phyloP scores from a whole-genome alignment of 2,888 invertebrate genomes.

The Chirona hameri region DNA sequence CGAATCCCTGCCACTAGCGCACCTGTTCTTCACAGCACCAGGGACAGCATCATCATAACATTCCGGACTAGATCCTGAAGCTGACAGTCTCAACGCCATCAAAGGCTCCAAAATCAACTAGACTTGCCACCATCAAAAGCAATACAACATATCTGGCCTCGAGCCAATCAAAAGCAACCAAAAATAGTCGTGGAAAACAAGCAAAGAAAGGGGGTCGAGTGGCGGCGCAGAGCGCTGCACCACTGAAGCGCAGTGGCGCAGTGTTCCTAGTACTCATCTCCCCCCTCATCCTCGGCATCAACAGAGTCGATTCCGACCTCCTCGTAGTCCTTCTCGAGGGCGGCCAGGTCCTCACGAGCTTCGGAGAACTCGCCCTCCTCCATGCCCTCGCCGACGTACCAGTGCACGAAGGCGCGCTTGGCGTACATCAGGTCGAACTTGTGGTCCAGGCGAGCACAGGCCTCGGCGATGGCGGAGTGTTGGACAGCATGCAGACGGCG shows the following conservation, averaged over 20 bases:
- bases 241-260: not conserved
- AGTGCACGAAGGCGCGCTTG: slow-evolving; percentile 83
- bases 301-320: slow-evolving; percentile 44
- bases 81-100: not conserved
- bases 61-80: not conserved
- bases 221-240: not conserved
- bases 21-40: not conserved
- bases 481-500: slow-evolving; percentile 61
- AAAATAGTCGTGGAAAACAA: not conserved
- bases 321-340: slow-evolving; percentile 43
- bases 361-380: slow-evolving; percentile 87
- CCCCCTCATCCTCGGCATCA: slow-evolving; percentile 39
- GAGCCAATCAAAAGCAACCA: not conserved
- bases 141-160: not conserved
- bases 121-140: too few species aligned
- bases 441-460: slow-evolving; percentile 72
- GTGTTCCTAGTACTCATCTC: slow-evolving; percentile 36
- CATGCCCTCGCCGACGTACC: slow-evolving; percentile 76
- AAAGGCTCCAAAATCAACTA: too few species aligned
- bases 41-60: not conserved
- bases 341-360: slow-evolving; percentile 79
- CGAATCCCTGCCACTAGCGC: too few species aligned
- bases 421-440: slow-evolving; percentile 79
- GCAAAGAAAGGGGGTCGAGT: not conserved
- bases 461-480: slow-evolving; percentile 93